Percentiles rank a stretch among this genome's conserved stretches.
phyloP scores from a whole-genome alignment of 2,113 vertebrate species.

The Ciconia maguari region DNA sequence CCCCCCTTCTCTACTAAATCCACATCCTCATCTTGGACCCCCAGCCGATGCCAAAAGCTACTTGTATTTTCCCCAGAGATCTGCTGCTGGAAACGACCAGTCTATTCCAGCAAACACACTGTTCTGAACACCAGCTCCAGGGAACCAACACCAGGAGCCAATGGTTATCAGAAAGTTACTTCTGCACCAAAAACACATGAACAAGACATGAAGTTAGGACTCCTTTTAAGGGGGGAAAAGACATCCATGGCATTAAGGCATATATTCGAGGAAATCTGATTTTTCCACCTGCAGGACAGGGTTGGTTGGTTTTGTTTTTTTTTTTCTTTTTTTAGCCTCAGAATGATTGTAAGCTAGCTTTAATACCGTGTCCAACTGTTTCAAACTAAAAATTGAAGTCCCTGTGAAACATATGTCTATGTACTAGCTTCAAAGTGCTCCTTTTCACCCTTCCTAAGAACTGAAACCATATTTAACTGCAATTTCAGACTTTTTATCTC shows the following conservation, averaged over 20 bases:
- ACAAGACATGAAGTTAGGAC: not conserved
- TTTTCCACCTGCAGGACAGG: conserved; percentile 16
- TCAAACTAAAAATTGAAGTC: not conserved
- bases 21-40: not conserved
- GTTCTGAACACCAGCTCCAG: not conserved
- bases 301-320: not conserved
- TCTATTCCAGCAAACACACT: not conserved
- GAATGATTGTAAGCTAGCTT: not conserved
- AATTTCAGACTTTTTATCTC: conserved; percentile 45
- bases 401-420: conserved; percentile 50
- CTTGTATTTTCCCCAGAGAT: not conserved
- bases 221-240: not conserved
- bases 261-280: not conserved
- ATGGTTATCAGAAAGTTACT: not conserved
- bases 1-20: not conserved
- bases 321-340: not conserved
- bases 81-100: not conserved
- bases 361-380: conserved; percentile 10
- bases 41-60: not conserved
- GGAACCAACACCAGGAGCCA: not conserved
- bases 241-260: not conserved
- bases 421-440: conserved; percentile 52
- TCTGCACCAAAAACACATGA: not conserved
- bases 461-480: conserved; percentile 31
- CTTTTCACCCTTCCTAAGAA: conserved; percentile 29